Evolutionary conservation across 2,888 invertebrate species (phyloP), one percentile per base, ranked within the genome.

Genomic region (Parnassius glacialis): DNA sequence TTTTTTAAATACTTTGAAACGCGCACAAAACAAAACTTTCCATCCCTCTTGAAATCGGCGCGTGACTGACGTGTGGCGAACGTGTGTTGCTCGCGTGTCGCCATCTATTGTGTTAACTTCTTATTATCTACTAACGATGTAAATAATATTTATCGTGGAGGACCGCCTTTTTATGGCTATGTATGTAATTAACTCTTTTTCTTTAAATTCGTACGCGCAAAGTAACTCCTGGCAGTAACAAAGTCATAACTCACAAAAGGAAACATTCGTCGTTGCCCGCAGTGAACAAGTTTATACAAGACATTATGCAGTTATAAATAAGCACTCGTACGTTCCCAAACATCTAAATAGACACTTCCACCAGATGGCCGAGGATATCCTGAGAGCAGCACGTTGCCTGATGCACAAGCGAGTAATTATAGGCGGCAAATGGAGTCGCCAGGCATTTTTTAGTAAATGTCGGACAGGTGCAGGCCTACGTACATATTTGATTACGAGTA

Each of bases 301-400:
- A 52, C 67, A 65, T 67, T 68, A 65, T 65, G 64, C 64, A 66
- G 68, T 68, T 72, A 72, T 70, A 72, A 74, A 74, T 73, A 74
- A 70, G 70, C 70, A 68, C 66, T 67, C 68, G 64, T 57, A 57
- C 68, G 65, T 60, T 62, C 57, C 64, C 65, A 64, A 61, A 76
- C 75, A 64, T 64, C 73, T 75, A 80, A 80, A 81, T 80, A 84
- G 80, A 73, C 72, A 75, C 77, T 78, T 78, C 77, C 78, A 74
- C 85, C 89, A 90, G 87, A 90, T 90, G 90, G 85, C 85, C 78
- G 80, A 81, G 87, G 88, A 89, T 88, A 89, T 90, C 90, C 90
- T 88, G 90, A 79, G 74, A 75, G 81, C 65, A 80, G 78, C 87
- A 85, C 84, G 85, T 87, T 85, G 87, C 85, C 79, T 70, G 67